These are phyloP conservation scores for Colinus virginianus DNA, from an alignment of 2,113 vertebrate genomes.

Conservation along the genomic window DNA sequence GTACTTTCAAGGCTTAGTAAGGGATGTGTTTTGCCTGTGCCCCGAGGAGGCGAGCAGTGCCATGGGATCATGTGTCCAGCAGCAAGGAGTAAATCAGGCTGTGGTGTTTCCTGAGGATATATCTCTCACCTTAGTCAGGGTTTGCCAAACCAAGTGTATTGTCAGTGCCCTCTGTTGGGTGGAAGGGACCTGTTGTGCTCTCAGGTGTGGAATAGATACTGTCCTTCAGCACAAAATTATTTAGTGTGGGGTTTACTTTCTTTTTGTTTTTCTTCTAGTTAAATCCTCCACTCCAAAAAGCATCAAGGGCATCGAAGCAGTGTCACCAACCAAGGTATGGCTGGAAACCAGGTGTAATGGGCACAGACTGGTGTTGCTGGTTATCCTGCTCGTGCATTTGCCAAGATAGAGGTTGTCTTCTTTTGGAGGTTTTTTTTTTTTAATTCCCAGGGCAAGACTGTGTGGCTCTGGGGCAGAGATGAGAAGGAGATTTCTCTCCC, in stretches of 20 bases:
- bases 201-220: background rate
- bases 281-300: background rate
- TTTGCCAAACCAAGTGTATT: fast-evolving
- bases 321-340: constrained; percentile 69
- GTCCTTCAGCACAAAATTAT: background rate
- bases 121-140: background rate
- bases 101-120: background rate
- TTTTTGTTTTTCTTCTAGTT: constrained; percentile 42
- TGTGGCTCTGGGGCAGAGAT: background rate
- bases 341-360: background rate
- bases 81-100: background rate
- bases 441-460: background rate
- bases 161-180: background rate
- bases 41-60: background rate
- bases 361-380: background rate
- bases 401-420: background rate
- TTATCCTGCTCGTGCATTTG: background rate
- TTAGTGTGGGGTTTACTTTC: background rate
- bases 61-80: background rate
- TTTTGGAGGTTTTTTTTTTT: background rate
- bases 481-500: background rate
- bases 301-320: background rate
- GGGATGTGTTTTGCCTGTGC: background rate
- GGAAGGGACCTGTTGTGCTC: background rate
- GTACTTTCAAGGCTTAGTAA: background rate